Evolutionary conservation across 2,113 vertebrate species (phyloP).

Genomic region (Syngnathus floridae): DNA sequence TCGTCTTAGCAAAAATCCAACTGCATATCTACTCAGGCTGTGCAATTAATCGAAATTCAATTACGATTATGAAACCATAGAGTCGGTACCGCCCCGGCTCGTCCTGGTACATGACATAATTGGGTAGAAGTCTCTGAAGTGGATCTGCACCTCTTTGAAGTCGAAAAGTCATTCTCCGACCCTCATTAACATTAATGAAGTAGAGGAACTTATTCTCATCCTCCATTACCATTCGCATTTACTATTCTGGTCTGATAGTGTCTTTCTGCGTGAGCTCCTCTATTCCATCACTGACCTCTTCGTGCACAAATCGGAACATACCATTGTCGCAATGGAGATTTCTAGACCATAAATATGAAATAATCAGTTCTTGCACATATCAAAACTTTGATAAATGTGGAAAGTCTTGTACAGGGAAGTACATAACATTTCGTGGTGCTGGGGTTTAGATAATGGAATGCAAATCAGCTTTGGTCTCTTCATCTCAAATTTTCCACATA

Average conservation of each 20-base stretch:
- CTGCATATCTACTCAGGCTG: constrained; percentile 1
- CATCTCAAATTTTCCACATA: too few relatives aligned
- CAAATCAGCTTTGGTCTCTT: too few relatives aligned
- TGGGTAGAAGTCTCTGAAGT: constrained; percentile 17
- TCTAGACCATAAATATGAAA: too few relatives aligned
- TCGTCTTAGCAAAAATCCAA: constrained; percentile 17
- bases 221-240: constrained; percentile 18
- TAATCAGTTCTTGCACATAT: too few relatives aligned
- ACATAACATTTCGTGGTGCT: too few relatives aligned
- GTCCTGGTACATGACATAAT: constrained; percentile 35
- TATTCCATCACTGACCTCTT: not conserved
- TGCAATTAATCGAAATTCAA: too few relatives aligned
- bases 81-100: not conserved
- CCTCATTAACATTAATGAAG: constrained; percentile 53
- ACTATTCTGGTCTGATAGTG: constrained; percentile 26
- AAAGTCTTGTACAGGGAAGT: too few relatives aligned
- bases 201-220: constrained; percentile 39
- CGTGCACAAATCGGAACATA: too few relatives aligned
- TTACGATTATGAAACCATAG: too few relatives aligned
- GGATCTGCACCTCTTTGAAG: constrained; percentile 37
- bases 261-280: constrained; percentile 2
- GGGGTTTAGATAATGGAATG: too few relatives aligned
- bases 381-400: too few relatives aligned
- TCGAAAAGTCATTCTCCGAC: constrained; percentile 16
- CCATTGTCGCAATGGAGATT: too few relatives aligned